phyloP scores from a whole-genome alignment of 1,140 invertebrate genomes.

The Leptinotarsa texana region DNA sequence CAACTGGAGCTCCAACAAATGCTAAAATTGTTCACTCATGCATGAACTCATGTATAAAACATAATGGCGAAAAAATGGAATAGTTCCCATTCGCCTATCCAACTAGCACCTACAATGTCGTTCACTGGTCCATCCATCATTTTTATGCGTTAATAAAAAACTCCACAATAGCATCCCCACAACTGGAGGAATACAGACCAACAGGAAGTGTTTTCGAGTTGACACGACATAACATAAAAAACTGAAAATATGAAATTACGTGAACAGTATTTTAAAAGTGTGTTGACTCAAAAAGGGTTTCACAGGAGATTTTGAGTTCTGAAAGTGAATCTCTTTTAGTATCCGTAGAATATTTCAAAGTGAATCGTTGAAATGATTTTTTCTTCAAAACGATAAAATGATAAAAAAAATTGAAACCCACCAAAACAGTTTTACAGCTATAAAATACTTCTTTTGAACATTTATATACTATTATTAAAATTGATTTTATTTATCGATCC shows the following conservation, averaged over 20 bases:
- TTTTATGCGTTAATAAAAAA: not conserved
- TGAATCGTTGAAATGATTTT: too few species aligned
- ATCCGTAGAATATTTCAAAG: too few species aligned
- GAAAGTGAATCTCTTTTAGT: too few species aligned
- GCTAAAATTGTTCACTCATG: not conserved
- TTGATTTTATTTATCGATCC: too few species aligned
- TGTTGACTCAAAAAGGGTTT: too few species aligned
- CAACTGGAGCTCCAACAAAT: not conserved
- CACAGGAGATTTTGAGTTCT: too few species aligned
- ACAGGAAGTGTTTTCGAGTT: conserved; percentile 3
- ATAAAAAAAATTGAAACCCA: too few species aligned
- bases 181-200: not conserved
- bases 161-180: not conserved
- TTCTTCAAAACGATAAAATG: too few species aligned
- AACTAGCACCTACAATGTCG: conserved; percentile 1
- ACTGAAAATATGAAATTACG: not conserved
- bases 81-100: not conserved
- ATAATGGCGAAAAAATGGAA: not conserved
- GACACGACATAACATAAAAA: not conserved
- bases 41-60: not conserved
- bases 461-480: too few species aligned
- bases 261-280: not conserved
- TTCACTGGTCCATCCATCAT: conserved; percentile 1
- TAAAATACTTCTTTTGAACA: too few species aligned
- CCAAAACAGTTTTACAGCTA: too few species aligned